Evolutionary conservation across 2,888 invertebrate genomes (phyloP).

Genomic region (Odontothrips loti): DNA sequence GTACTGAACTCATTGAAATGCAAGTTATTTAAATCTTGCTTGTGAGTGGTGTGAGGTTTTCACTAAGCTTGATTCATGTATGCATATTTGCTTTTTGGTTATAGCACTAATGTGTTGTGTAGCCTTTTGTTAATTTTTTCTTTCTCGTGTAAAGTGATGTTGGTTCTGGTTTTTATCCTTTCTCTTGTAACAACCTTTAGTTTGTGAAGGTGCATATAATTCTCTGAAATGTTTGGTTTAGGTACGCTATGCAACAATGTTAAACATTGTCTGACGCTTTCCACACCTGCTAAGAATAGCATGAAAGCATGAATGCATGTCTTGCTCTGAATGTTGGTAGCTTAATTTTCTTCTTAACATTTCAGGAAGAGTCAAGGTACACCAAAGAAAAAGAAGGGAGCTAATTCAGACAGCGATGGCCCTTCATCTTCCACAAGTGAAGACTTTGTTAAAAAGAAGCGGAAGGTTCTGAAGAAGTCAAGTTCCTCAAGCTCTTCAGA

Average conservation of each 20-base stretch:
- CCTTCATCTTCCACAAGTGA: neutral
- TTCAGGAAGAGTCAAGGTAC: neutral
- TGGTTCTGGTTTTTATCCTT: neutral
- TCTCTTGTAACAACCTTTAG: neutral
- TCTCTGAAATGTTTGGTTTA: neutral
- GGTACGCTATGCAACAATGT: neutral
- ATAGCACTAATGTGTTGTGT: neutral
- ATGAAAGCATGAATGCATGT: neutral
- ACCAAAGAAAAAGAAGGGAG: slow-evolving; percentile 16
- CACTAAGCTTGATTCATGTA: neutral
- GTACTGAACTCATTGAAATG: neutral
- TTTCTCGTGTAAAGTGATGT: neutral
- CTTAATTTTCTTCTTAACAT: neutral
- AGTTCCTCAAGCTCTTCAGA: neutral
- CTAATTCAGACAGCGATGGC: slow-evolving; percentile 18
- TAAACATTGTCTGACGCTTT: neutral
- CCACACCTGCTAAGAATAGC: neutral
- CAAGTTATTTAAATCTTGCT: neutral
- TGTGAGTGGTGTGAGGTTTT: neutral
- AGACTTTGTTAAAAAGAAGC: slow-evolving; percentile 20
- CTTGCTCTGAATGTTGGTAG: neutral
- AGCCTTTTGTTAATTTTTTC: too few species aligned
- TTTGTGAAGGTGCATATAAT: neutral
- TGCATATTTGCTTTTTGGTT: neutral
- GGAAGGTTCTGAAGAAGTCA: neutral